Base-by-base conservation (phyloP, 2,113 vertebrate genomes). In the Clarias gariepinus region DNA sequence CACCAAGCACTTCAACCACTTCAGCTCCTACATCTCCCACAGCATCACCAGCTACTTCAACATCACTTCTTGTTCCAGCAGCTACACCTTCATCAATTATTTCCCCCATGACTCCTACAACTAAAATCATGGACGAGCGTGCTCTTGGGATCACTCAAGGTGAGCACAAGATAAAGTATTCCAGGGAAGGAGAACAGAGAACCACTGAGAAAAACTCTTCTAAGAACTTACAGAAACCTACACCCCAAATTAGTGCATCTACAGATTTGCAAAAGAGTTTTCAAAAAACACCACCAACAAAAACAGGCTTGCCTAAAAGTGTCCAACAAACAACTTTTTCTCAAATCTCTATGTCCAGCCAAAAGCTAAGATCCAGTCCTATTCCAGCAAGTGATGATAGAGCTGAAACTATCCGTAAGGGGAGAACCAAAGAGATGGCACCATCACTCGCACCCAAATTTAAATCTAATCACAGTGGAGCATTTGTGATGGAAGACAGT, bases 311-410 rank as follows among this genome's bases (percentile, higher is more conserved):
- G 41, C 53, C 64, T 30, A 89, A 89, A 47, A 79, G 19, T 61
- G 33, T 36, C 71, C 80, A 36, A 41, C 77, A 53, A 11, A 12
- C 55, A 1, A 41, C 82, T 13, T 9, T 86, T 13, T 69, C 15
- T 0, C 55, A 87, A 15, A 55, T 63, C 80, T 89, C 19, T 9
- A 28, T 12, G 36, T 47, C 92, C 79, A 93, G 90, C 81, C 91
- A 86, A 23, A 92, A 92, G 89, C 88, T 85, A 60, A 90, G 63
- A 89, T 81, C 78, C 28, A 47, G 82, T 5, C 57, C 90, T 41
- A 69, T 61, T 36, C 23, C 78, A 28, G 87, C 85, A 23, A 88
- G n/a, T 12, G 85, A 52, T 25, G 13, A 81, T 15, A 19, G 84
- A 84, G 8, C 83, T 16, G 83, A 87, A 64, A 25, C 12, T 23